phyloP scores from a whole-genome alignment of 2,888 invertebrate genomes.

The Drosophila multiciliata region DNA sequence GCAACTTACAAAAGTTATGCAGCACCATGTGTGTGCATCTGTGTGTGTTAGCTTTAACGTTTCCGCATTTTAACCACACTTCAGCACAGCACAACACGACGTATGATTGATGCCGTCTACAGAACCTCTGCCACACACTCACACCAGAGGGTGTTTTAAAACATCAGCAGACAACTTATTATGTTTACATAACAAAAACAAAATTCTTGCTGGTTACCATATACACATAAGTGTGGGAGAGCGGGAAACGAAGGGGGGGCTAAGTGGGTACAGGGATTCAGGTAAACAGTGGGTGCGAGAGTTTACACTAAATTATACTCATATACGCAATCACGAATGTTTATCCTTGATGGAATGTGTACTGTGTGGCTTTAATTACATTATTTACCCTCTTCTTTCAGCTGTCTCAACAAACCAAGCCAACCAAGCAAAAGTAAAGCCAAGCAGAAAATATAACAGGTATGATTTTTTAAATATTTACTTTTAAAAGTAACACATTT shows the following conservation, averaged over 20 bases:
- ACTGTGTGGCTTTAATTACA: constrained; percentile 53
- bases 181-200: constrained; percentile 63
- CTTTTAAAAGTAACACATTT: neutral
- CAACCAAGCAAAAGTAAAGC: constrained; percentile 2
- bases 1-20: constrained; percentile 40
- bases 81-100: constrained; percentile 69
- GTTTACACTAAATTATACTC: constrained; percentile 30
- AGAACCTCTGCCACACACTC: constrained; percentile 1
- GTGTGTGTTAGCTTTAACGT: constrained; percentile 51
- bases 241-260: too few relatives aligned
- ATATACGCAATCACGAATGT: constrained; percentile 20
- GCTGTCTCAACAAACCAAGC: constrained; percentile 33
- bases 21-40: constrained; percentile 3
- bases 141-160: constrained; percentile 4
- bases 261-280: neutral
- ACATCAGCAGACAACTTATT: constrained; percentile 53
- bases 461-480: constrained; percentile 4
- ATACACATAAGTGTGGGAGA: constrained; percentile 1
- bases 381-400: constrained; percentile 53
- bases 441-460: constrained; percentile 21
- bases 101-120: constrained; percentile 77
- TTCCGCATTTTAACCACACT: constrained; percentile 77
- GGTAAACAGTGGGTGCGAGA: constrained; percentile 3
- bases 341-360: constrained; percentile 11
- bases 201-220: constrained; percentile 15